Conservation (phyloP, 2,113 vertebrate genomes). For the Echinops telfairi region DNA sequence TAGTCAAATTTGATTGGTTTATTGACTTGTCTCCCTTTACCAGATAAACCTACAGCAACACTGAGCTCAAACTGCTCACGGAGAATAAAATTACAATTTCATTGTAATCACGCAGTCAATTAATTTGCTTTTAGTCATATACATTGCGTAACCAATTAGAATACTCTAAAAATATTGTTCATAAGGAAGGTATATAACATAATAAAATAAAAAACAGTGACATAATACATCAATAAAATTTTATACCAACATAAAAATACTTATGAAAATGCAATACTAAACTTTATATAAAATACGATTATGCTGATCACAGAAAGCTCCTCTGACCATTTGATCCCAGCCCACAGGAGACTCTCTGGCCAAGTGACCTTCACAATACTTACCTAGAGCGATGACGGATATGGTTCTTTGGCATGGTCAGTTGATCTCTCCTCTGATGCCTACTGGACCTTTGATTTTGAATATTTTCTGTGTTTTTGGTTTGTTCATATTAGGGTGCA, state of each 20-base stretch:
- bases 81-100: conserved; percentile 33
- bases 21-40: not conserved
- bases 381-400: too few relatives aligned
- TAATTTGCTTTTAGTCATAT: conserved; percentile 35
- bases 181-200: conserved; percentile 12
- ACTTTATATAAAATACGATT: conserved; percentile 67
- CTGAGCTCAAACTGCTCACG: not conserved
- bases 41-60: not conserved
- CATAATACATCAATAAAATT: conserved; percentile 53
- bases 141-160: conserved; percentile 48
- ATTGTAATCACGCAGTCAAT: conserved; percentile 48
- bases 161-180: conserved; percentile 14
- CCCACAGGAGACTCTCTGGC: too few relatives aligned
- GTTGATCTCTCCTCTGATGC: too few relatives aligned
- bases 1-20: not conserved
- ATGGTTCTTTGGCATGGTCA: too few relatives aligned
- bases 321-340: too few relatives aligned
- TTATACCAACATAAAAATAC: conserved; percentile 70
- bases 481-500: too few relatives aligned
- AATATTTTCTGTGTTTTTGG: too few relatives aligned
- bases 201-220: conserved; percentile 51
- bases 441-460: too few relatives aligned
- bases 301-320: conserved; percentile 45
- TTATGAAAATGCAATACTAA: conserved; percentile 74
- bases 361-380: too few relatives aligned